Conservation (phyloP, 2,113 vertebrate species). For the Macheiramphus alcinus region DNA sequence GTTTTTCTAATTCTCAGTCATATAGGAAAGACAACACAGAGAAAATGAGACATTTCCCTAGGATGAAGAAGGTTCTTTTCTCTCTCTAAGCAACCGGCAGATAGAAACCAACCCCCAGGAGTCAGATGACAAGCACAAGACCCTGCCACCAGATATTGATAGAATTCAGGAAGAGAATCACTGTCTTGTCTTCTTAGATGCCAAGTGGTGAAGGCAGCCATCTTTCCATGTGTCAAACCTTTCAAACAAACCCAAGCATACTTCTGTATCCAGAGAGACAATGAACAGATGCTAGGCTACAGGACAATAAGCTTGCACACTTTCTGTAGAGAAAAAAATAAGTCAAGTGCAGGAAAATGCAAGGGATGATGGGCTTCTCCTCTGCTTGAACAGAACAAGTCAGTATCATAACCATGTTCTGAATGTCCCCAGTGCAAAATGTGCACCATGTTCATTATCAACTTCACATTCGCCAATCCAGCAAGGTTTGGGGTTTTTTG, state of each 20-base stretch:
- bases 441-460: background rate
- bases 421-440: background rate
- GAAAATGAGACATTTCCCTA: background rate
- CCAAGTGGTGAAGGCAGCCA: background rate
- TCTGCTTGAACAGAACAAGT: background rate
- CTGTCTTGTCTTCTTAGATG: background rate
- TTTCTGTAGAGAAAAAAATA: background rate
- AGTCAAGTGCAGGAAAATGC: background rate
- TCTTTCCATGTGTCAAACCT: background rate
- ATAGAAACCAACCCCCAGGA: background rate
- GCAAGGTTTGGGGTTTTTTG: background rate
- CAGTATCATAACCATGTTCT: background rate
- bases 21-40: background rate
- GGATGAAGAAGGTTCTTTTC: background rate
- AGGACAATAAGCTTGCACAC: background rate
- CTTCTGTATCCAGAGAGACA: background rate
- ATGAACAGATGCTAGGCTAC: background rate
- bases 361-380: background rate
- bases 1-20: background rate
- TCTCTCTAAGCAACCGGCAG: background rate
- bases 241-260: background rate
- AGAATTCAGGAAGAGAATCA: background rate
- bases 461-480: background rate
- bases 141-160: background rate
- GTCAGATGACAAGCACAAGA: background rate